Evolutionary conservation across 2,888 invertebrate species (phyloP).

Genomic region (Hemaris fuciformis): DNA sequence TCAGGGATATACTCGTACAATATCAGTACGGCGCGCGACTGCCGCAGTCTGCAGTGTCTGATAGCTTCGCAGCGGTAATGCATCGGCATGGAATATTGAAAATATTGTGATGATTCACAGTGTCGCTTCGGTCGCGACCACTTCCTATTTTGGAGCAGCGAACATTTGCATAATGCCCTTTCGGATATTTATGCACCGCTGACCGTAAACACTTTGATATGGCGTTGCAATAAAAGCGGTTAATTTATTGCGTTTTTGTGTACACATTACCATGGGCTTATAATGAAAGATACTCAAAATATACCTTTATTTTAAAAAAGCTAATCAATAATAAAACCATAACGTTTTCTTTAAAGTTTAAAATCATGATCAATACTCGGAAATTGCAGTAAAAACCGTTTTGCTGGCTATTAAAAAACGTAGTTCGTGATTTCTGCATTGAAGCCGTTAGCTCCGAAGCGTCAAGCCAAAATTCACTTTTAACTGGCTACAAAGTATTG

Average conservation of each 20-base stretch:
- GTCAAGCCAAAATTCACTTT: background rate
- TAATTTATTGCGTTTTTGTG: background rate
- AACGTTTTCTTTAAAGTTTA: too few relatives aligned
- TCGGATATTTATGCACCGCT: slow-evolving; percentile 1
- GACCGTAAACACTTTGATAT: background rate
- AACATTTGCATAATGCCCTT: slow-evolving; percentile 14
- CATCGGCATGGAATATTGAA: slow-evolving; percentile 42
- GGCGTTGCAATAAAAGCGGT: slow-evolving; percentile 1
- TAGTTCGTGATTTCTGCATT: background rate
- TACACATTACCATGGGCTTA: background rate
- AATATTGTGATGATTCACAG: slow-evolving; percentile 38
- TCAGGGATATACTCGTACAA: slow-evolving; percentile 3
- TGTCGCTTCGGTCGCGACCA: slow-evolving; percentile 24
- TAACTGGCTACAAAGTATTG: background rate
- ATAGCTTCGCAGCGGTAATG: slow-evolving; percentile 44
- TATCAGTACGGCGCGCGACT: slow-evolving; percentile 10
- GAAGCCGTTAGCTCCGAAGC: background rate
- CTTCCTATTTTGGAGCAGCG: slow-evolving; percentile 12
- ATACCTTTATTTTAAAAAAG: background rate
- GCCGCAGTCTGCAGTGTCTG: slow-evolving; percentile 25
- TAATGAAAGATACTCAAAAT: background rate
- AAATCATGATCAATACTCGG: too few relatives aligned
- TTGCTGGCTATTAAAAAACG: background rate
- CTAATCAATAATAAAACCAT: too few relatives aligned
- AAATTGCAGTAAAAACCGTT: background rate